These are phyloP conservation scores for Cheilosia scutellata DNA, from an alignment of 2,888 invertebrate species.

Conservation along the genomic window DNA sequence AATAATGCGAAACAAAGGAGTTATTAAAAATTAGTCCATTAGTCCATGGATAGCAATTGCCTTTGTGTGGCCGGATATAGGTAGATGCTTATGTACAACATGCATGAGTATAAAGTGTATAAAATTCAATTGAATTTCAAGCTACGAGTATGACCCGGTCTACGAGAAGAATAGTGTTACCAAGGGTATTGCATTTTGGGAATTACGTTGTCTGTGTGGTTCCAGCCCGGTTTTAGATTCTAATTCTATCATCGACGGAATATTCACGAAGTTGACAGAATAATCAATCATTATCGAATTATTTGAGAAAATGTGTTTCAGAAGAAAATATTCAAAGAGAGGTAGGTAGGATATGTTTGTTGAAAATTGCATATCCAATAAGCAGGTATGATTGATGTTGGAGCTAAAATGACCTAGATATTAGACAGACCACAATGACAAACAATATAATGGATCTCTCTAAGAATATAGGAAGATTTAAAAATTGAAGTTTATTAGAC, in stretches of 20 bases:
- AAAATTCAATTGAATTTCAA: constrained; percentile 28
- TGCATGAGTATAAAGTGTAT: constrained; percentile 28
- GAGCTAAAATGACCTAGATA: no score
- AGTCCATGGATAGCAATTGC: constrained; percentile 34
- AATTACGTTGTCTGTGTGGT: background rate
- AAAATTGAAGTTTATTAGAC: no score
- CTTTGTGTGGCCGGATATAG: constrained; percentile 7
- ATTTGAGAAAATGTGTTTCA: background rate
- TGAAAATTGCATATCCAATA: constrained; percentile 9
- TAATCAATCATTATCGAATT: constrained; percentile 32
- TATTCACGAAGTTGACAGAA: constrained; percentile 12
- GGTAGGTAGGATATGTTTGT: no score
- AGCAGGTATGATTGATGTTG: background rate
- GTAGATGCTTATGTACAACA: background rate
- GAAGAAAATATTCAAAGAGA: background rate
- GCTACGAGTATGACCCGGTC: background rate
- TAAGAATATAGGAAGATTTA: no score
- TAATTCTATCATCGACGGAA: constrained; percentile 23
- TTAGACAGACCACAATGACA: no score
- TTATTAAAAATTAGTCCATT: constrained; percentile 62
- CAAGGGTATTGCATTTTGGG: background rate
- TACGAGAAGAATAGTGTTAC: background rate
- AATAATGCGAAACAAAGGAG: constrained; percentile 54
- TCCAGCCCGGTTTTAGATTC: background rate
- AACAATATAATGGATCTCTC: no score